phyloP scores from a whole-genome alignment of 2,797 vertebrate genomes.

The Enteromius argenteus region DNA sequence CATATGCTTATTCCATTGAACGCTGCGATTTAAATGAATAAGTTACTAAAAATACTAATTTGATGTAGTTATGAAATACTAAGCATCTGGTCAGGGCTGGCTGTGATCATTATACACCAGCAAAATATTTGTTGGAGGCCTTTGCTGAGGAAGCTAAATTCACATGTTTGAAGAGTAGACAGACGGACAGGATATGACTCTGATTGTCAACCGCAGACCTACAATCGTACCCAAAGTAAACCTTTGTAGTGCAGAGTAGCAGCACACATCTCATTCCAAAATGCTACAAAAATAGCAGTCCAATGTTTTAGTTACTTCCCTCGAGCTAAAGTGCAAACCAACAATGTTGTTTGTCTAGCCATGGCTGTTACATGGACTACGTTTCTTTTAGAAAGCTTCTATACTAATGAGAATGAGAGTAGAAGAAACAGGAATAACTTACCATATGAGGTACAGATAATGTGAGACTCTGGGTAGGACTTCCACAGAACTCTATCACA shows the following conservation, averaged over 20 bases:
- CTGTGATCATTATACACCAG: not conserved
- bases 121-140: not conserved
- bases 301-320: conserved; percentile 41
- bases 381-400: not conserved
- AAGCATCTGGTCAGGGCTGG: not conserved
- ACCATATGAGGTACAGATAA: conserved; percentile 84
- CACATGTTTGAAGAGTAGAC: conserved; percentile 13
- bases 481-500: conserved; percentile 87
- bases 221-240: conserved; percentile 37
- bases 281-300: conserved; percentile 34
- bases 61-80: not conserved
- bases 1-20: not conserved
- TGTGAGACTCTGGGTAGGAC: conserved; percentile 83
- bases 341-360: not conserved
- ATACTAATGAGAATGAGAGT: not conserved
- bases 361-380: not conserved
- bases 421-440: conserved; percentile 14
- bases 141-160: conserved; percentile 45
- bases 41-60: not conserved
- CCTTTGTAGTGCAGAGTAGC: conserved; percentile 35
- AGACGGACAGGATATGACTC: conserved; percentile 68
- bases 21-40: not conserved
- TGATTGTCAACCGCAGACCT: conserved; percentile 61
- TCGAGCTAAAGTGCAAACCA: conserved; percentile 18
- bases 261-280: conserved; percentile 30